phyloP scores from a whole-genome alignment of 1,140 invertebrate genomes.

The Acromyrmex echinatior region DNA sequence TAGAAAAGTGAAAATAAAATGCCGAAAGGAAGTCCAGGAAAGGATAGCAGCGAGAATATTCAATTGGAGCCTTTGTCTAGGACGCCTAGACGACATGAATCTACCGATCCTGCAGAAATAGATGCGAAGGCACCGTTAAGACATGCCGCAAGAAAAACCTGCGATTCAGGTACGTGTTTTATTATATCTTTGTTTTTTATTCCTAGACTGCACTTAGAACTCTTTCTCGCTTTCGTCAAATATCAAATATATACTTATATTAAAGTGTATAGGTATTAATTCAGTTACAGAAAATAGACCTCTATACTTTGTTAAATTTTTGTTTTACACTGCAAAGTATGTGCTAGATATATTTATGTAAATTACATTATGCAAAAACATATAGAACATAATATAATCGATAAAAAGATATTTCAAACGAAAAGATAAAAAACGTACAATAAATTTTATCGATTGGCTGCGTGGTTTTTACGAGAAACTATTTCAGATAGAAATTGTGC shows the following conservation, averaged over 20 bases:
- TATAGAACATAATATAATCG: background rate
- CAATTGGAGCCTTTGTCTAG: slow-evolving; percentile 84
- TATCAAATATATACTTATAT: no score
- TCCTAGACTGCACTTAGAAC: no score
- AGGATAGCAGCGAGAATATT: slow-evolving; percentile 84
- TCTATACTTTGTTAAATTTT: background rate
- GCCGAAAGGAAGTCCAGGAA: slow-evolving; percentile 72
- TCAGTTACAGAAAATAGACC: no score
- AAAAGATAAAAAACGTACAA: background rate
- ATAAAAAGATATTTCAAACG: background rate
- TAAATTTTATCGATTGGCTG: slow-evolving; percentile 1
- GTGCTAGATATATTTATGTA: background rate
- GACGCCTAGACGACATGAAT: slow-evolving; percentile 84
- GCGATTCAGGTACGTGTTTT: slow-evolving; percentile 30
- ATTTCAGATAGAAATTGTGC: background rate
- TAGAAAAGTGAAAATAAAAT: slow-evolving; percentile 31
- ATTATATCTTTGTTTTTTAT: background rate
- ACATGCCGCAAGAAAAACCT: slow-evolving; percentile 16
- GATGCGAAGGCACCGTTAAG: slow-evolving; percentile 35
- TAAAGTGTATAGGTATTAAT: no score
- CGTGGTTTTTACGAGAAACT: background rate
- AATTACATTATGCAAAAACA: slow-evolving; percentile 7
- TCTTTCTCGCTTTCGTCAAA: no score
- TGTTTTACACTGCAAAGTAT: background rate
- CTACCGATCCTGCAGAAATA: slow-evolving; percentile 81